phyloP scores from a whole-genome alignment of 1,140 invertebrate genomes.

The Drosophila mauritiana region DNA sequence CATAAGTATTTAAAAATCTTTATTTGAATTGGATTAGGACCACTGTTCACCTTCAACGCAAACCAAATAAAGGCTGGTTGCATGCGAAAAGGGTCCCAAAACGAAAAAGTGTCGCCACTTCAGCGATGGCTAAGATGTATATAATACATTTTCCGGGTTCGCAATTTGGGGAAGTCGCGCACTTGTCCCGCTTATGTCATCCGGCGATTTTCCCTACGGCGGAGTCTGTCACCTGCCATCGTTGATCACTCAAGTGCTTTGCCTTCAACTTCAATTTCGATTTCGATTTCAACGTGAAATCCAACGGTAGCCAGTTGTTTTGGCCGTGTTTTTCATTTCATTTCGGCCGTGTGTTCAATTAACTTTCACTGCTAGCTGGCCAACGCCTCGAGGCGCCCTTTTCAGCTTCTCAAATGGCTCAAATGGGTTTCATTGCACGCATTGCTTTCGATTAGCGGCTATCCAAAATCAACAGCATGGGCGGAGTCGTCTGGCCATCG shows the following conservation, averaged over 20 bases:
- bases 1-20: not conserved
- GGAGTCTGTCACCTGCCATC: conserved; percentile 28
- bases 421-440: conserved; percentile 29
- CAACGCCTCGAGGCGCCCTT: conserved; percentile 56
- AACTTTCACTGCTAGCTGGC: conserved; percentile 52
- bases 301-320: conserved; percentile 28
- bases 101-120: conserved; percentile 12
- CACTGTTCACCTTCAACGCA: not conserved
- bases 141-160: conserved; percentile 5
- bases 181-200: conserved; percentile 33
- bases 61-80: conserved; percentile 11
- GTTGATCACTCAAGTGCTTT: conserved; percentile 28
- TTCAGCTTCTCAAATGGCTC: conserved; percentile 10
- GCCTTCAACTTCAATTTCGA: no score
- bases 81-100: conserved; percentile 14
- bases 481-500: not conserved
- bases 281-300: not conserved
- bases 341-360: conserved; percentile 46
- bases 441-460: conserved; percentile 40
- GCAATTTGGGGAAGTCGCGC: conserved; percentile 11
- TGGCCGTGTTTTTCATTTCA: conserved; percentile 32
- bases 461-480: not conserved
- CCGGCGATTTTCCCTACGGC: conserved; percentile 5
- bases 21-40: not conserved
- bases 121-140: no score